phyloP scores from a whole-genome alignment of 2,888 invertebrate genomes.

The Tanytarsus gracilentus region DNA sequence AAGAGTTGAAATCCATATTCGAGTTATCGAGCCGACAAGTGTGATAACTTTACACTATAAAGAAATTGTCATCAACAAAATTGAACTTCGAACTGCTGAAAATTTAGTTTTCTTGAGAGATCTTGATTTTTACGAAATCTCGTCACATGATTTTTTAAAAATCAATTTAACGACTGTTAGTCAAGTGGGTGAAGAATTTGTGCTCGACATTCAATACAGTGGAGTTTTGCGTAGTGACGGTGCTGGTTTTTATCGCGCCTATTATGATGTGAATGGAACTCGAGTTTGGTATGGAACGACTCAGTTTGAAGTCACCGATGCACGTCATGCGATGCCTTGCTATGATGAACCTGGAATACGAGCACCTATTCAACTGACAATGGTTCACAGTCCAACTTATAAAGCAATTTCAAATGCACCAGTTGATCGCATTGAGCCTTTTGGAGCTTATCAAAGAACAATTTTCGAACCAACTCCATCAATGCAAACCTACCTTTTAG shows the following conservation, averaged over 20 bases:
- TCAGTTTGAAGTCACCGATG: constrained; percentile 7
- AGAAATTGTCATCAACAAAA: neutral
- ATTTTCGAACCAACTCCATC: constrained; percentile 38
- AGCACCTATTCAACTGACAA: constrained; percentile 51
- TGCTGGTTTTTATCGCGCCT: constrained; percentile 7
- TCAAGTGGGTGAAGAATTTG: neutral
- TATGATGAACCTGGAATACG: constrained; percentile 59
- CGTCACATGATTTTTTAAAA: neutral
- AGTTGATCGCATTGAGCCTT: neutral
- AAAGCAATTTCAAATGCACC: constrained; percentile 35
- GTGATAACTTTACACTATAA: neutral
- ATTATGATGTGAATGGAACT: neutral
- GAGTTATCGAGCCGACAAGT: neutral
- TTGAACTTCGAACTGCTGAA: neutral
- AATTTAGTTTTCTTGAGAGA: neutral
- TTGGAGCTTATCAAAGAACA: neutral
- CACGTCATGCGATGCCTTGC: constrained; percentile 52
- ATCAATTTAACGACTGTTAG: neutral
- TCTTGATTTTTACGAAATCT: neutral
- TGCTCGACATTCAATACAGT: neutral
- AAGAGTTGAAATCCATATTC: neutral
- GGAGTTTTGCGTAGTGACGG: neutral
- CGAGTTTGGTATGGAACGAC: neutral
- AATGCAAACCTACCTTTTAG: constrained; percentile 66
- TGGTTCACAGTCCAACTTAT: constrained; percentile 43